Conservation (phyloP, 1,140 invertebrate species). For the Coptotermes formosanus region DNA sequence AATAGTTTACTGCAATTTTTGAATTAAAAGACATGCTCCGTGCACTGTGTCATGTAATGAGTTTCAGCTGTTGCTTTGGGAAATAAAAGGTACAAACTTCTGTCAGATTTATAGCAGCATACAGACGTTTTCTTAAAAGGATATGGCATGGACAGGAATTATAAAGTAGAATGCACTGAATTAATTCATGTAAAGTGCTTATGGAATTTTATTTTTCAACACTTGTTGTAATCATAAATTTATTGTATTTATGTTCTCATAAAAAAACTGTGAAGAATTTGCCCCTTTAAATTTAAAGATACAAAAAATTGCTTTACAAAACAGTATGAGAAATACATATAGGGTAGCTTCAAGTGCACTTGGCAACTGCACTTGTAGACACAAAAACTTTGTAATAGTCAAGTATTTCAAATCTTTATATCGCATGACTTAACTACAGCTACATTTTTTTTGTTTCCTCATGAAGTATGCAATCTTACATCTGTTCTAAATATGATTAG, state of each 20-base stretch:
- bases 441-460: neutral
- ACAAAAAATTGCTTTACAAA: neutral
- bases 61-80: too few relatives aligned
- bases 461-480: neutral
- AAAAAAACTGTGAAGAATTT: neutral
- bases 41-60: too few relatives aligned
- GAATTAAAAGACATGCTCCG: too few relatives aligned
- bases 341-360: neutral
- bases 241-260: constrained; percentile 6
- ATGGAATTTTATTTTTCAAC: constrained; percentile 9
- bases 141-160: too few relatives aligned
- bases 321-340: neutral
- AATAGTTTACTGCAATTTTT: too few relatives aligned
- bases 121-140: too few relatives aligned
- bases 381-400: neutral
- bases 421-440: neutral
- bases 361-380: neutral
- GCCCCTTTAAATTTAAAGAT: neutral
- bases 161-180: too few relatives aligned
- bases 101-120: too few relatives aligned
- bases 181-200: too few relatives aligned
- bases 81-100: too few relatives aligned
- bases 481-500: neutral
- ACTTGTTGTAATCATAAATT: constrained; percentile 7
- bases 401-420: neutral